A percentile compares a stretch with the other conserved stretches of the same genome.
Conservation (phyloP, 2,888 invertebrate genomes). For the Cryptocephalus moraei region DNA sequence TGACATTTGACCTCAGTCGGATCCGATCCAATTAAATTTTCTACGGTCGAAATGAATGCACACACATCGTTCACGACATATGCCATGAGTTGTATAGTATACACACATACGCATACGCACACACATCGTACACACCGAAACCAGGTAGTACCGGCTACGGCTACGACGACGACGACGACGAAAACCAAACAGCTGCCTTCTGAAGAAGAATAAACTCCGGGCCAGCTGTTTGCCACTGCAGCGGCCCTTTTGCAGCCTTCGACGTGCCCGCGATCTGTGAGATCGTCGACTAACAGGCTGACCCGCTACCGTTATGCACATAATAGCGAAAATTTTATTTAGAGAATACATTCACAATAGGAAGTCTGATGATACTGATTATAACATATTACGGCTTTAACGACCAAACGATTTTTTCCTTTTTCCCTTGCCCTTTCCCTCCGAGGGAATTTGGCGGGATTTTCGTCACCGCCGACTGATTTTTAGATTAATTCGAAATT, state of each 20-base stretch:
- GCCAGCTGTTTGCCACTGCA: constrained; percentile 38
- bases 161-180: not conserved
- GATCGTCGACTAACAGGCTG: constrained; percentile 14
- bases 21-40: no score
- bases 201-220: constrained; percentile 38
- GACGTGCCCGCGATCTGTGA: constrained; percentile 6
- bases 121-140: constrained; percentile 17
- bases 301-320: constrained; percentile 24
- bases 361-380: constrained; percentile 31
- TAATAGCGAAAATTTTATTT: constrained; percentile 33
- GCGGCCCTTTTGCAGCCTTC: constrained; percentile 18
- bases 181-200: constrained; percentile 36
- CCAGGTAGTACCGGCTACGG: constrained; percentile 29
- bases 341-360: constrained; percentile 25
- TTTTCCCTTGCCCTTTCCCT: no score
- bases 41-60: no score
- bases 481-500: no score
- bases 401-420: not conserved
- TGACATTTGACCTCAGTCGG: no score
- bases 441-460: no score
- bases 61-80: constrained; percentile 18
- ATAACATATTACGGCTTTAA: constrained; percentile 23
- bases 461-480: no score
- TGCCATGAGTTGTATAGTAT: constrained; percentile 15
- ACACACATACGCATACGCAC: constrained; percentile 14